These are phyloP conservation scores for Anthopleura sola DNA, from an alignment of 64 coral and sea anemone genomes.

Conservation along the genomic window DNA sequence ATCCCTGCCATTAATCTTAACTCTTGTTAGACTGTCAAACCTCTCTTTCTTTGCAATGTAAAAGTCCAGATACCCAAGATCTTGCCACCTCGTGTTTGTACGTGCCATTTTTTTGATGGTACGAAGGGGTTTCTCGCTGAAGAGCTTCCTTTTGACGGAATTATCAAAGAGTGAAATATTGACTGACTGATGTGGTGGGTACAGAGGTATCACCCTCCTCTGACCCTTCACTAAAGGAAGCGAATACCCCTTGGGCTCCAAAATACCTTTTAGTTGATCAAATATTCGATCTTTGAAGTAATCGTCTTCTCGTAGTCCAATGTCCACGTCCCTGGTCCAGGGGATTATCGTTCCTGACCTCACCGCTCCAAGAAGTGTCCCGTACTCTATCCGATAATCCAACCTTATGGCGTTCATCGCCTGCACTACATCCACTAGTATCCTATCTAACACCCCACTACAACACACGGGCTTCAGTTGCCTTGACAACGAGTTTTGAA, in stretches of 20 bases:
- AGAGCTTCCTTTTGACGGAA: slow-evolving; percentile 15
- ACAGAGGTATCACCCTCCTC: slow-evolving; percentile 38
- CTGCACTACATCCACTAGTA: slow-evolving; percentile 20
- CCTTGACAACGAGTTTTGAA: background rate
- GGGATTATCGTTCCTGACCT: slow-evolving; percentile 40
- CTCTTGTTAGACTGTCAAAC: slow-evolving; percentile 26
- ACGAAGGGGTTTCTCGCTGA: slow-evolving; percentile 17
- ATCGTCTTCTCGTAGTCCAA: slow-evolving; percentile 45
- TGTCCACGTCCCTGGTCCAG: slow-evolving; percentile 23
- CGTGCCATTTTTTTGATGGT: slow-evolving; percentile 43
- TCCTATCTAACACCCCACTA: slow-evolving; percentile 27
- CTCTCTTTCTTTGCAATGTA: slow-evolving; percentile 35
- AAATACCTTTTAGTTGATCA: slow-evolving; percentile 9
- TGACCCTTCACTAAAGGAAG: slow-evolving; percentile 19
- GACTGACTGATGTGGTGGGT: background rate
- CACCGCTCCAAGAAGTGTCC: slow-evolving; percentile 31
- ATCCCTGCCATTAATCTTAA: slow-evolving; percentile 27
- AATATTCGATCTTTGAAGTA: slow-evolving; percentile 50
- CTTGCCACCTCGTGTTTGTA: slow-evolving; percentile 5
- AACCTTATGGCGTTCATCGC: slow-evolving; percentile 29
- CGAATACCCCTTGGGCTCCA: slow-evolving; percentile 10
- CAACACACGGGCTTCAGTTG: slow-evolving; percentile 51
- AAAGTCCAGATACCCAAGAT: slow-evolving; percentile 45
- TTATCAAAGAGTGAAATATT: slow-evolving; percentile 17
- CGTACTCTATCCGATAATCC: slow-evolving; percentile 43